Base-by-base conservation (phyloP, 2,113 vertebrate genomes). In the Oryzias woworae region DNA sequence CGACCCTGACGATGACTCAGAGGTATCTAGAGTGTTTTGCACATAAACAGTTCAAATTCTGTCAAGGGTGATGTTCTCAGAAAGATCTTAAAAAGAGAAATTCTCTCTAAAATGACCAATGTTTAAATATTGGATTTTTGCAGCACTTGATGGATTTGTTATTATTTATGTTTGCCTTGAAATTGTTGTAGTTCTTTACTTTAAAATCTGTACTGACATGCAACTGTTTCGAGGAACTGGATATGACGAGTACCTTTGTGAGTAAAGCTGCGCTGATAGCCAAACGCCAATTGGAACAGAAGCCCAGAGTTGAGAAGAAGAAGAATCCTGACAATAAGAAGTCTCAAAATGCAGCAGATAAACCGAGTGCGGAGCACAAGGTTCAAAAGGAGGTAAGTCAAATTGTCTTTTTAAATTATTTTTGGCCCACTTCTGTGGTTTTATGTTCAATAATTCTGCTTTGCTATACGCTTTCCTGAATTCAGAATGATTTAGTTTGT, bases 221-320 rank as follows among this genome's bases (percentile, higher is more conserved):
- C 12, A 12, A n/a, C 31, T 23, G 45, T 44, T 0, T 36, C 10
- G 5, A 89, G 87, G 83, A 70, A 18, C 61, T 90, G 59, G 89
- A 91, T 43, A 61, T 91, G 78, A 62, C 52, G 1, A 89, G 88
- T 71, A 46, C 42, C 26, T 91, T 91, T 76, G 83, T 91, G 36
- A 83, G 62, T 42, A 89, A 90, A 76, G 87, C 88, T 52, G 85
- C 85, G 55, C 53, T 71, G 4, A 88, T 85, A 66, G 86, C 78
- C 4, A 76, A 64, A 17, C 77, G 79, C 59, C 77, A 89, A 69
- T 7, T 83, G 48, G 85, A 86, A 49, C 66, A 77, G 46, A 89
- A 79, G 54, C n/a, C 68, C 2, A 70, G 15, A n/a, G 7, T 22
- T 5, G 79, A 86, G 55, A 62, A 26, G 48, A 85, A 78, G 20